These are phyloP conservation scores for Lepidonotus clava DNA, from an alignment of 2,888 invertebrate genomes.

Conservation along the genomic window DNA sequence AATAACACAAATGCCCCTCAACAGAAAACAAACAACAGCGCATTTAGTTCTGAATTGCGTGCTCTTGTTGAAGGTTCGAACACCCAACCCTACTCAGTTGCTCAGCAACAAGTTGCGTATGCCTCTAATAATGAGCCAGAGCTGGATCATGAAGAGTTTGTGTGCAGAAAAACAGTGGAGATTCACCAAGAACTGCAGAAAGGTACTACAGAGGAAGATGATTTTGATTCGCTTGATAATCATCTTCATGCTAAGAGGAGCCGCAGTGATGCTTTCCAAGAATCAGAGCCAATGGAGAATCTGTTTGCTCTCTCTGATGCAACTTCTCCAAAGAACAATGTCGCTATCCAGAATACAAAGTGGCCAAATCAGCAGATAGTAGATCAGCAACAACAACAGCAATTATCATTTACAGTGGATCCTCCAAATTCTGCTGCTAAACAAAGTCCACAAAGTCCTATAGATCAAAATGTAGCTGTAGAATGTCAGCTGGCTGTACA, in stretches of 20 bases:
- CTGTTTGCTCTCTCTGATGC: not conserved
- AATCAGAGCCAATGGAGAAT: not conserved
- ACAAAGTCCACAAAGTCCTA: not conserved
- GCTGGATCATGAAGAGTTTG: not conserved
- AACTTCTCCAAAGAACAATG: not conserved
- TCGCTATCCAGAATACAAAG: not conserved
- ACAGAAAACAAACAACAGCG: not conserved
- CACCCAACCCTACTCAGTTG: not conserved
- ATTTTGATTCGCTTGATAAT: slow-evolving; percentile 29
- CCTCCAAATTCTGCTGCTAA: not conserved
- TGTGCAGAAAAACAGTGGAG: not conserved
- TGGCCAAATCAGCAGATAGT: not conserved
- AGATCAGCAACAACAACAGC: not conserved
- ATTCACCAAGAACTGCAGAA: slow-evolving; percentile 40
- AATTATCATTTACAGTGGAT: not conserved
- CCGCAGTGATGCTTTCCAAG: slow-evolving; percentile 40
- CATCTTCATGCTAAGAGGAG: slow-evolving; percentile 28
- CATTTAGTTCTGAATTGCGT: not conserved
- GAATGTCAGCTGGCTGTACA: not conserved
- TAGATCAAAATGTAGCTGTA: not conserved
- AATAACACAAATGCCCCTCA: not conserved
- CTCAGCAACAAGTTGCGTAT: not conserved
- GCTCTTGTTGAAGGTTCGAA: not conserved
- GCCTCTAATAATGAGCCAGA: not conserved
- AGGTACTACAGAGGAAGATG: not conserved